Percentiles rank a stretch among this genome's conserved stretches.
Evolutionary conservation across 2,888 invertebrate species (phyloP).

Genomic region (Cephus sareptanus): DNA sequence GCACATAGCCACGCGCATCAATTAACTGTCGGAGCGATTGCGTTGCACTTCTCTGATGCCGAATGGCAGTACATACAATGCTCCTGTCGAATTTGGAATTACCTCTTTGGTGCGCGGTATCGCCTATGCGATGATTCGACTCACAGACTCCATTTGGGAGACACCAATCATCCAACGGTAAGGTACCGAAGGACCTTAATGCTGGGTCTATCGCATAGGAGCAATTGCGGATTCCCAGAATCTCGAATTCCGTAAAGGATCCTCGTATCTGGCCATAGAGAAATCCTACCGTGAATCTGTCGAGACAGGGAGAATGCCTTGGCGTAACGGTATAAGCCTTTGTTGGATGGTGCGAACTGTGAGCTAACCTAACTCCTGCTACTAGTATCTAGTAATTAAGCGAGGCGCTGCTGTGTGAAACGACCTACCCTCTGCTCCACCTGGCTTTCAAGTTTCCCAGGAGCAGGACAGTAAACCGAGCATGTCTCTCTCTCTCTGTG

Average conservation of each 20-base stretch:
- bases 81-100: background rate
- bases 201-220: background rate
- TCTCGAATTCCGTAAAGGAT: background rate
- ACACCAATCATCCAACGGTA: background rate
- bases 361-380: conserved; percentile 56
- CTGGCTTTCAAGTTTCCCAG: background rate
- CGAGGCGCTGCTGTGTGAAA: conserved; percentile 59
- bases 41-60: background rate
- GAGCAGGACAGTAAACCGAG: conserved; percentile 30
- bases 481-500: conserved; percentile 23
- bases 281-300: conserved; percentile 11
- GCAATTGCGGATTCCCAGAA: background rate
- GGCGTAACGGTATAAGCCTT: conserved; percentile 45
- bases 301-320: conserved; percentile 40
- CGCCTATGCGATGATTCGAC: background rate
- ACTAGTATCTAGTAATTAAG: conserved; percentile 59
- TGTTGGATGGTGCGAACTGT: conserved; percentile 47
- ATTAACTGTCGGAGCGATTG: background rate
- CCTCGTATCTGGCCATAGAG: background rate
- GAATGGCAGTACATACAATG: background rate
- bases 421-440: conserved; percentile 36
- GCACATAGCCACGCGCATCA: no score
- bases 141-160: background rate
- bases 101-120: background rate
- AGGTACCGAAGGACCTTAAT: background rate